These are phyloP conservation scores for Lithobates sylvaticus DNA, from an alignment of 2,797 vertebrate genomes.

Conservation along the genomic window DNA sequence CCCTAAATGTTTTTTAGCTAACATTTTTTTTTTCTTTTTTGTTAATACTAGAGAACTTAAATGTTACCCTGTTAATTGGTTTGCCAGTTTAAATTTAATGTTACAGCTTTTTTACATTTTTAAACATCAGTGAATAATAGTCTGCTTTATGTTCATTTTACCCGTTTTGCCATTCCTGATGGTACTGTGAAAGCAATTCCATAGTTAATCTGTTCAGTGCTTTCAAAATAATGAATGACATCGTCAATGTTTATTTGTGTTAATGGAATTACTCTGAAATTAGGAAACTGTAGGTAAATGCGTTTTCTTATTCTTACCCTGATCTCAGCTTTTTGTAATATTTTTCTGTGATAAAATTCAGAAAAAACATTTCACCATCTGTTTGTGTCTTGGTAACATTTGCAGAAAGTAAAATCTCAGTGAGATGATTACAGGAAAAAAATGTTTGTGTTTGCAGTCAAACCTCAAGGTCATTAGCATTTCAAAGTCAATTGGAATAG, in stretches of 20 bases:
- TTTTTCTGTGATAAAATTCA: neutral
- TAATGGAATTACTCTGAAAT: neutral
- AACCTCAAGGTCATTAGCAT: neutral
- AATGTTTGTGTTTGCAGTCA: neutral
- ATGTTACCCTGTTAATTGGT: no score
- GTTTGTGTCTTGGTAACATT: neutral
- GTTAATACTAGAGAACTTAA: no score
- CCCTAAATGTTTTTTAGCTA: no score
- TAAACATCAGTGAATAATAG: no score
- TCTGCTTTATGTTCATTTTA: neutral
- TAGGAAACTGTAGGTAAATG: neutral
- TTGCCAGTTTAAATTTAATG: no score
- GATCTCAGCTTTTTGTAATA: neutral
- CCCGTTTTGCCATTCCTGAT: neutral
- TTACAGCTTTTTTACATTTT: no score
- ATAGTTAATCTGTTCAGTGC: conserved; percentile 19
- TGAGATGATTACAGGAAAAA: neutral
- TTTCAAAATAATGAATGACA: conserved; percentile 6
- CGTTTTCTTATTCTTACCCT: no score
- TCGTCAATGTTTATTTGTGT: conserved; percentile 13
- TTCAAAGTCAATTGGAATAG: neutral
- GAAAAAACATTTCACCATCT: neutral
- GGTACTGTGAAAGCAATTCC: neutral
- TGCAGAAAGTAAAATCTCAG: neutral
- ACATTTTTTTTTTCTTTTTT: no score